phyloP scores from a whole-genome alignment of 2,797 vertebrate genomes.

The Dendrocincla fuliginosa region DNA sequence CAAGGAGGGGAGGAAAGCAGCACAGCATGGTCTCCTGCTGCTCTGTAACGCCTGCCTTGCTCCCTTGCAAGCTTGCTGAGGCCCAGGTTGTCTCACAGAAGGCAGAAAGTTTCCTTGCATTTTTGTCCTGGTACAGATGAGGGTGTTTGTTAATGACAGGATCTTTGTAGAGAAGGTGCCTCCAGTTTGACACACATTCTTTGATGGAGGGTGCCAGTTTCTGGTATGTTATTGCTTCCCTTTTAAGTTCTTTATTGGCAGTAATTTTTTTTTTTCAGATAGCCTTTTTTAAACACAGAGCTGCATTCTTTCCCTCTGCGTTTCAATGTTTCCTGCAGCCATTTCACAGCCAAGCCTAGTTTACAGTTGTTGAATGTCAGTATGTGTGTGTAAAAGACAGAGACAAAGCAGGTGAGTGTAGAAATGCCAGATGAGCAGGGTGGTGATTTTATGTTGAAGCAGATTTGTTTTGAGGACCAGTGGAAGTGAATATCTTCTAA shows the following conservation, averaged over 20 bases:
- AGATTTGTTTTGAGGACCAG: not conserved
- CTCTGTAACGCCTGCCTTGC: not conserved
- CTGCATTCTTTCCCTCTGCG: not conserved
- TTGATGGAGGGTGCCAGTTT: not conserved
- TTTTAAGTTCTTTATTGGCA: not conserved
- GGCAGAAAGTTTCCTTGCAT: not conserved
- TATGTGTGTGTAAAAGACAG: not conserved
- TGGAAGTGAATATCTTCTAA: not conserved
- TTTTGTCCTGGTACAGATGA: not conserved
- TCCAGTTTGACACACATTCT: not conserved
- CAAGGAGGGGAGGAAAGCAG: not conserved
- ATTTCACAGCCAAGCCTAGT: not conserved
- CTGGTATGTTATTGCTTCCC: not conserved
- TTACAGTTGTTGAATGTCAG: not conserved
- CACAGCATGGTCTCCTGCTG: accelerated
- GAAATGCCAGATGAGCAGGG: not conserved
- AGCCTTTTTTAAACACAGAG: not conserved
- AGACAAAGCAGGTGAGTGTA: not conserved
- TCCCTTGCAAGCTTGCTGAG: not conserved
- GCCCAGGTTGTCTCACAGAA: not conserved
- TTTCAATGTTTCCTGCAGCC: not conserved
- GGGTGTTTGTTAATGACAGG: not conserved
- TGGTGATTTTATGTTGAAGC: not conserved
- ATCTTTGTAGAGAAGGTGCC: not conserved
- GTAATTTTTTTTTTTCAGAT: not conserved